Conservation (phyloP, 2,113 vertebrate genomes). For the Notechis scutatus region DNA sequence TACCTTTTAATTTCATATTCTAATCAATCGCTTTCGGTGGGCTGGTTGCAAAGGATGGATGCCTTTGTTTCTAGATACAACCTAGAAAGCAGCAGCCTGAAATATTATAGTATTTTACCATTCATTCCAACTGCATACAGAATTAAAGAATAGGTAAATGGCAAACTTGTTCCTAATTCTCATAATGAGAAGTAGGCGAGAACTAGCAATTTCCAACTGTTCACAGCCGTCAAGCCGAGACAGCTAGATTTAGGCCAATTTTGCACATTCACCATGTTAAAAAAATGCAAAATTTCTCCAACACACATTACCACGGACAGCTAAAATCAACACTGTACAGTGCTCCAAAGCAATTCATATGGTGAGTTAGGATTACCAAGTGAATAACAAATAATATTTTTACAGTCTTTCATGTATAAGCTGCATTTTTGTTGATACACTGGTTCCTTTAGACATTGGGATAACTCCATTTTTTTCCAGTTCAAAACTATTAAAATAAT, state of each 20-base stretch:
- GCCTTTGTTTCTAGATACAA: neutral
- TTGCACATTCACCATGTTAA: neutral
- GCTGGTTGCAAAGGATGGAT: neutral
- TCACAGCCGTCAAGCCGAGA: neutral
- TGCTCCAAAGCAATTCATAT: neutral
- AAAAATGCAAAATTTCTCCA: neutral
- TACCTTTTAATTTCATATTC: neutral
- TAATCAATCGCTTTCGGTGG: neutral
- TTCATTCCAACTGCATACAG: neutral
- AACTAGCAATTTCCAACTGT: neutral
- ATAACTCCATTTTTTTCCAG: neutral
- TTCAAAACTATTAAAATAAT: neutral
- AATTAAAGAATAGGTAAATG: neutral
- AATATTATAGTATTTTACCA: neutral
- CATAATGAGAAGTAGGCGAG: neutral
- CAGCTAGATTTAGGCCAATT: neutral
- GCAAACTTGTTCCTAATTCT: neutral
- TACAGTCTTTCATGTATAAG: neutral
- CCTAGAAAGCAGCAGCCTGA: neutral
- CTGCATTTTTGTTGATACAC: neutral
- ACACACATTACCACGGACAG: neutral
- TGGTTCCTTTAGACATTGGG: neutral
- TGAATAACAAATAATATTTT: neutral
- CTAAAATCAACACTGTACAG: neutral
- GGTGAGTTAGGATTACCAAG: neutral